phyloP scores from a whole-genome alignment of 2,888 invertebrate species.

The Phyllotreta striolata region DNA sequence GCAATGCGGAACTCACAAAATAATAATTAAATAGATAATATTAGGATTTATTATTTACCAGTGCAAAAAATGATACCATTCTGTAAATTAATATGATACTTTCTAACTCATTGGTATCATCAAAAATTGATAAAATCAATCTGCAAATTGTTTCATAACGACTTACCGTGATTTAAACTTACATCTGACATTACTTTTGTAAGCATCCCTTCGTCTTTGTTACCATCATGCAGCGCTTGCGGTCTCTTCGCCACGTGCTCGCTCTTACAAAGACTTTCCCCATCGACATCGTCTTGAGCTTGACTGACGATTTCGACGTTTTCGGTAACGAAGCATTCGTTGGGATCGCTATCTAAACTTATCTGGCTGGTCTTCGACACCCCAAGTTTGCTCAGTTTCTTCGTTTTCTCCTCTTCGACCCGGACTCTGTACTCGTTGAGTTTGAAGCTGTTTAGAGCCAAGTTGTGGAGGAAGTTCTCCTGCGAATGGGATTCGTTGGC shows the following conservation, averaged over 20 bases:
- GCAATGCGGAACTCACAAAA: no score
- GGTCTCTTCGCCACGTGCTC: slow-evolving; percentile 41
- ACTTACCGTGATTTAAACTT: slow-evolving; percentile 44
- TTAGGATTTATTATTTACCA: no score
- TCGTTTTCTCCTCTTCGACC: slow-evolving; percentile 50
- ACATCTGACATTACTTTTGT: slow-evolving; percentile 47
- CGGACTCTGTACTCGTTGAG: slow-evolving; percentile 57
- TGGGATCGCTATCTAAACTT: slow-evolving; percentile 57
- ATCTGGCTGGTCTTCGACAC: slow-evolving; percentile 60
- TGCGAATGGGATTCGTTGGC: slow-evolving; percentile 50
- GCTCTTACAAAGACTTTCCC: slow-evolving; percentile 7
- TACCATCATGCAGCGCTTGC: slow-evolving; percentile 33
- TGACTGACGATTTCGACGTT: slow-evolving; percentile 53
- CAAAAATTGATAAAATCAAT: not conserved
- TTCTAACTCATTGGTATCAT: no score
- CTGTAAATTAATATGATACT: no score
- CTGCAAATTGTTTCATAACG: not conserved
- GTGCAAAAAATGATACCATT: no score
- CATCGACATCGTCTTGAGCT: slow-evolving; percentile 33
- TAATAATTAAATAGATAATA: no score
- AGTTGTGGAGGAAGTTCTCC: slow-evolving; percentile 50
- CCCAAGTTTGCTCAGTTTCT: slow-evolving; percentile 59
- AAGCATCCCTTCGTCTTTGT: slow-evolving; percentile 36
- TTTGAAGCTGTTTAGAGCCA: slow-evolving; percentile 59
- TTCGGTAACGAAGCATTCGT: slow-evolving; percentile 51